Conservation (phyloP, 2,888 invertebrate genomes). For the Chalcis sispes region DNA sequence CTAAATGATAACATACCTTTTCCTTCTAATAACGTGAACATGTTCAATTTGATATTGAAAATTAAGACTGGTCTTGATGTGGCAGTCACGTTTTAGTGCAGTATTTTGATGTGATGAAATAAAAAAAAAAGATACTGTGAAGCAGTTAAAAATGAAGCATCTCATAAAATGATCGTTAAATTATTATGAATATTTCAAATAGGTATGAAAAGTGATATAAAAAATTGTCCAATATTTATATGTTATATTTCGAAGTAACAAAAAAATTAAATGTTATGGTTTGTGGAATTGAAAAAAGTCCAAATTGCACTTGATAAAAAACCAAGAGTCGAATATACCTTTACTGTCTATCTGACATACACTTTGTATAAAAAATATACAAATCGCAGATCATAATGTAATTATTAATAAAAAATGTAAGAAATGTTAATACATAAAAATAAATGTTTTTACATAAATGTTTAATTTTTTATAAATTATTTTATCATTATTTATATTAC, state of each 20-base stretch:
- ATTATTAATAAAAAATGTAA: slow-evolving; percentile 71
- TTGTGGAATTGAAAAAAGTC: slow-evolving; percentile 61
- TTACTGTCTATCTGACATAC: slow-evolving; percentile 68
- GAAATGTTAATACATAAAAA: slow-evolving; percentile 74
- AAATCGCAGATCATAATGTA: slow-evolving; percentile 69
- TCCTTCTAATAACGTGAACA: slow-evolving; percentile 7
- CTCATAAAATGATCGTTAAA: slow-evolving; percentile 54
- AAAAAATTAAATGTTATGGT: slow-evolving; percentile 54
- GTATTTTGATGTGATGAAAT: slow-evolving; percentile 43
- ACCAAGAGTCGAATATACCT: slow-evolving; percentile 57
- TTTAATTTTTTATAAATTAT: slow-evolving; percentile 54
- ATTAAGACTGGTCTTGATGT: slow-evolving; percentile 28
- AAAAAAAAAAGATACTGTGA: slow-evolving; percentile 38
- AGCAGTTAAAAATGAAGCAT: slow-evolving; percentile 37
- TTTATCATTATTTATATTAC: background rate
- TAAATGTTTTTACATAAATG: slow-evolving; percentile 74
- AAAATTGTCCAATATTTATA: slow-evolving; percentile 64
- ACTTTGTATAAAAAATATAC: slow-evolving; percentile 72
- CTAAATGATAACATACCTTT: slow-evolving; percentile 20
- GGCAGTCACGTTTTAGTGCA: slow-evolving; percentile 35
- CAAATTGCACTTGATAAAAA: slow-evolving; percentile 51
- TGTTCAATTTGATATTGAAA: slow-evolving; percentile 48
- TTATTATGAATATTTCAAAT: slow-evolving; percentile 57
- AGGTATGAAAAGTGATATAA: slow-evolving; percentile 62
- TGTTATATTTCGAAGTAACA: slow-evolving; percentile 60